Conservation (phyloP, 2,113 vertebrate genomes). For the Lanius collurio region DNA sequence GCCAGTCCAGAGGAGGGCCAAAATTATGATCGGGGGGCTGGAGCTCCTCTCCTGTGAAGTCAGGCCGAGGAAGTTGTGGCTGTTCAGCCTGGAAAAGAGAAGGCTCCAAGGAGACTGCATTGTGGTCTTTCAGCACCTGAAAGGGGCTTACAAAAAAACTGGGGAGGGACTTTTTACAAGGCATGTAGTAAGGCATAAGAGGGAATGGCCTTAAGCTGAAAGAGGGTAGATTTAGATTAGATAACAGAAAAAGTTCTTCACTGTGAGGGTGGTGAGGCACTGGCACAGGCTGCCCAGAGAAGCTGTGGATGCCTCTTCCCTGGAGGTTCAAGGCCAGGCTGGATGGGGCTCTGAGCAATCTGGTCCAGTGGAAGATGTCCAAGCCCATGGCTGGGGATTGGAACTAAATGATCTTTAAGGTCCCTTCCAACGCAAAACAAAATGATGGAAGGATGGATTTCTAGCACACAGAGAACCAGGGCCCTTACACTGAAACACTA, state of each 20-base stretch:
- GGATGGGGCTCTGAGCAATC: background rate
- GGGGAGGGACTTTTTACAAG: background rate
- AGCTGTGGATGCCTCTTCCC: background rate
- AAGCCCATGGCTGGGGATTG: background rate
- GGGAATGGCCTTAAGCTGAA: background rate
- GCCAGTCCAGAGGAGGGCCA: background rate
- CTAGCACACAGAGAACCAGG: accelerated
- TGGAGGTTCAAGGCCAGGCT: background rate
- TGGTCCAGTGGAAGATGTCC: background rate
- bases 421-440: background rate
- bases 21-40: background rate
- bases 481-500: background rate
- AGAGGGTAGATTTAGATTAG: background rate
- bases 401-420: background rate
- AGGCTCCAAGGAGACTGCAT: background rate
- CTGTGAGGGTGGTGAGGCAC: background rate
- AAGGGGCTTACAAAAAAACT: background rate
- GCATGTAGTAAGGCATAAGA: background rate
- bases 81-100: background rate
- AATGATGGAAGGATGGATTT: background rate
- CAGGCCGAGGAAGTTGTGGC: background rate
- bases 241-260: background rate
- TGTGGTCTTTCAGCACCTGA: background rate
- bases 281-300: background rate
- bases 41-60: background rate